Evolutionary conservation across 2,888 invertebrate genomes (phyloP), one percentile per base, ranked within the genome.

Genomic region (Candidula unifasciata): DNA sequence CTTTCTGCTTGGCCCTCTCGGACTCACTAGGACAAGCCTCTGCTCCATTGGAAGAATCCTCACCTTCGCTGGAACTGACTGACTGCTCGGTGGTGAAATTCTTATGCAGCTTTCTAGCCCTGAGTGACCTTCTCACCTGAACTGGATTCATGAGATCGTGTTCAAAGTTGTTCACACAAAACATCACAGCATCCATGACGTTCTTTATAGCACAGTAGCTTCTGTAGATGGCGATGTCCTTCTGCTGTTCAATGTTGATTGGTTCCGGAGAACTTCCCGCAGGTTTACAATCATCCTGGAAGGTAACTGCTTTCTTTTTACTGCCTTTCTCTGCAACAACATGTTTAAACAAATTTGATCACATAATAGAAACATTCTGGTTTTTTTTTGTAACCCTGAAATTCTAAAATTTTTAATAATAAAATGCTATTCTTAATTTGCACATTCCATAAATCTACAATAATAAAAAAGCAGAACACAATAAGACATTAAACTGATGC

Each of bases 131-230:
- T 64, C 77, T 86, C 13, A 86, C 83, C 27, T 86, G 82, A n/a
- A 91, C 80, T 13, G 92, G 92, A 64, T 89, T 89, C 85, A 90
- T 89, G 30, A 91, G 82, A 30, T 89, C 86, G 54, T 87, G 88
- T 78, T 91, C 88, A 52, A 87, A 81, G 80, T 89, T 88, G 74
- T 91, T 89, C 16, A 88, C 88, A 89, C 92, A 92, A 83, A 90
- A 91, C 68, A 88, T 83, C n/a, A 92, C 88, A n/a, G 90, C 90
- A 76, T 91, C 91, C 92, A 92, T 91, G 54, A 92, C 88, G 80
- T 89, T 89, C 84, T 90, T 91, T n/a, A 93, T 81, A 57, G 90
- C 90, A 90, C 91, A 91, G 86, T 89, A 93, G 16, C 92, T 91
- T 27, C 89, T 88, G 86, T 89, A 93, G 60, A 92, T 90, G 27